Evolutionary conservation across 2,113 vertebrate genomes (phyloP).

Genomic region (Ahaetulla prasina): DNA sequence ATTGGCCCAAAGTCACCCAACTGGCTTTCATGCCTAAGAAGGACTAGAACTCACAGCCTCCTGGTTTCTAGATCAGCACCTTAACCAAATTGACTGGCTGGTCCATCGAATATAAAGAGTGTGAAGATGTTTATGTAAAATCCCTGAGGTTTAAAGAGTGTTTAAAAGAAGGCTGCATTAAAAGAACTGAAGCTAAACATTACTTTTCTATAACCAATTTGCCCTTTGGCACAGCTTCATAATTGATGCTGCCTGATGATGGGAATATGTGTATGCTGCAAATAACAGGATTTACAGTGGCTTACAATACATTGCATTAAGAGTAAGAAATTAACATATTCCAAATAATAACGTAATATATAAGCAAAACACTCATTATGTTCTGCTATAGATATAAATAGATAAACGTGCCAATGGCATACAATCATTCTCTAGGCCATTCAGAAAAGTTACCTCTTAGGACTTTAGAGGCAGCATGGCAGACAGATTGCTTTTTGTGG

Average conservation of each 20-base stretch:
- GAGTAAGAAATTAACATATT: background rate
- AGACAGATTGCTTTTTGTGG: no score
- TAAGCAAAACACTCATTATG: background rate
- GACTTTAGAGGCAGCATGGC: no score
- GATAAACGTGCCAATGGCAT: background rate
- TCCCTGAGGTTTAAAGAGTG: background rate
- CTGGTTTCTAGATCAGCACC: background rate
- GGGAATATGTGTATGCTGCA: background rate
- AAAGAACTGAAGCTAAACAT: background rate
- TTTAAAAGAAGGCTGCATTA: background rate
- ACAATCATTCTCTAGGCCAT: background rate
- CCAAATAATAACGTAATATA: background rate
- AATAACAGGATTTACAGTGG: background rate
- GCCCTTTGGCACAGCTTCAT: background rate
- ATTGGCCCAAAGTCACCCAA: background rate
- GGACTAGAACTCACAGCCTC: background rate
- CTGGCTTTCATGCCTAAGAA: background rate
- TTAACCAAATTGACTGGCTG: background rate
- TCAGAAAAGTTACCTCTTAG: background rate
- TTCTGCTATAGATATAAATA: background rate
- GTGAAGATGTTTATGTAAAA: no score
- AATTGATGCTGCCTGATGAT: background rate
- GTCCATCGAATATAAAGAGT: background rate
- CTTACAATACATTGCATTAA: background rate
- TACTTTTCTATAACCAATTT: background rate